phyloP scores from a whole-genome alignment of 2,797 vertebrate genomes.

The Schizopygopsis pylzovi region DNA sequence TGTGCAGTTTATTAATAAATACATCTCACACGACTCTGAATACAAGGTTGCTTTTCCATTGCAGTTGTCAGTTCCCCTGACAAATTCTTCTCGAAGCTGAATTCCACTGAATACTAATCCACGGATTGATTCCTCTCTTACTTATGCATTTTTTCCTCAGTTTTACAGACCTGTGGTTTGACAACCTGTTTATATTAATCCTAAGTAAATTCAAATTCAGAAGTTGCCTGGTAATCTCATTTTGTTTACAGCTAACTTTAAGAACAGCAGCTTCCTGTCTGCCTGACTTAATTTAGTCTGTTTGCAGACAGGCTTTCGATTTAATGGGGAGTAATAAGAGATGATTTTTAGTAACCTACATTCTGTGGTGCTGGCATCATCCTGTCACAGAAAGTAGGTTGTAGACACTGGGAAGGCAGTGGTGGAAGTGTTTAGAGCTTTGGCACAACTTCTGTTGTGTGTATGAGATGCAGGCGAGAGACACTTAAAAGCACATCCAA shows the following conservation, averaged over 20 bases:
- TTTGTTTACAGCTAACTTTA: constrained; percentile 78
- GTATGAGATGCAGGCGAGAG: not conserved
- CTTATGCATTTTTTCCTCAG: constrained; percentile 65
- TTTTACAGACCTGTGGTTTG: constrained; percentile 71
- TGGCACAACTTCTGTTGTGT: not conserved
- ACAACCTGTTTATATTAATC: constrained; percentile 81
- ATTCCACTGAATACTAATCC: constrained; percentile 65
- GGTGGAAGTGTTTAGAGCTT: constrained; percentile 2
- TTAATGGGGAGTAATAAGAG: constrained; percentile 40
- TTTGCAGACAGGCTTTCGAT: constrained; percentile 1
- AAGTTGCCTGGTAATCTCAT: constrained; percentile 77
- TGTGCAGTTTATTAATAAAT: constrained; percentile 44
- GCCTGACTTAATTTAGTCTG: constrained; percentile 21
- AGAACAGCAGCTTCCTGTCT: constrained; percentile 72
- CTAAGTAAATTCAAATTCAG: constrained; percentile 76
- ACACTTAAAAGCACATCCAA: not conserved
- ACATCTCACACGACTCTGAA: constrained; percentile 33
- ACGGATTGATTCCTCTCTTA: constrained; percentile 74
- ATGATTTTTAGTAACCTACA: constrained; percentile 32
- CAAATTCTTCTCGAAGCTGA: constrained; percentile 63
- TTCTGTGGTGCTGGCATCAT: constrained; percentile 22
- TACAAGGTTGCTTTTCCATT: constrained; percentile 56
- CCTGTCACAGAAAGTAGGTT: constrained; percentile 37
- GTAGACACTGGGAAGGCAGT: constrained; percentile 6
- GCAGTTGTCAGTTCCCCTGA: constrained; percentile 67